Conservation (phyloP, 1,140 invertebrate genomes). For the Pseudachorutes palmiensis region DNA sequence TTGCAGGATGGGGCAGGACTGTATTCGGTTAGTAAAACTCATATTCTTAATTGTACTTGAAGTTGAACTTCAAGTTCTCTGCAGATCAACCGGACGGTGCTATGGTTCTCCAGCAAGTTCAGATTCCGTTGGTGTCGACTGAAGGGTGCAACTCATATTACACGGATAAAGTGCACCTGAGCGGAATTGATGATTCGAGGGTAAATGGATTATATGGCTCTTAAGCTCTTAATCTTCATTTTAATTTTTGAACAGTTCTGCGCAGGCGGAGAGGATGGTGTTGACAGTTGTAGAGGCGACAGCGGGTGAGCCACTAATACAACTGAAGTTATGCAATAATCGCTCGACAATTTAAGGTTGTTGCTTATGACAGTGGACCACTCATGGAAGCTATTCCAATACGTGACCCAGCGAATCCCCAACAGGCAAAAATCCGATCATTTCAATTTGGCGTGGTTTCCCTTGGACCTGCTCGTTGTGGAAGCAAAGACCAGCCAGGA, state of each 20-base stretch:
- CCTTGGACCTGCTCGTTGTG: constrained; percentile 23
- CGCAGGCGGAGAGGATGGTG: constrained; percentile 24
- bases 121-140: constrained; percentile 16
- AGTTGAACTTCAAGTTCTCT: background rate
- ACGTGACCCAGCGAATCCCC: background rate
- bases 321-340: background rate
- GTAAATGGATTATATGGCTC: constrained; percentile 11
- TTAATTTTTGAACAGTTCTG: constrained; percentile 24
- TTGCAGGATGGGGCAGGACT: constrained; percentile 38
- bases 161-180: constrained; percentile 9
- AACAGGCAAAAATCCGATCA: background rate
- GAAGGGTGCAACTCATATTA: constrained; percentile 26
- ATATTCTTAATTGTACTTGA: background rate
- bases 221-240: constrained; percentile 4
- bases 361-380: constrained; percentile 21
- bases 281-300: constrained; percentile 23
- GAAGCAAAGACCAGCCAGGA: constrained; percentile 22
- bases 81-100: constrained; percentile 19
- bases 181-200: constrained; percentile 20
- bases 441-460: constrained; percentile 26
- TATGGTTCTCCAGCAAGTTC: constrained; percentile 22
- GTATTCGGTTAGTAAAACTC: constrained; percentile 20
- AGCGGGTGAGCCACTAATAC: background rate
- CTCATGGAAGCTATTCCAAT: constrained; percentile 14
- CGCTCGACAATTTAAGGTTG: background rate